A percentile compares a stretch with the other conserved stretches of the same genome.
Evolutionary conservation across 2,888 invertebrate genomes (phyloP).

Genomic region (Mythimna ferrago): DNA sequence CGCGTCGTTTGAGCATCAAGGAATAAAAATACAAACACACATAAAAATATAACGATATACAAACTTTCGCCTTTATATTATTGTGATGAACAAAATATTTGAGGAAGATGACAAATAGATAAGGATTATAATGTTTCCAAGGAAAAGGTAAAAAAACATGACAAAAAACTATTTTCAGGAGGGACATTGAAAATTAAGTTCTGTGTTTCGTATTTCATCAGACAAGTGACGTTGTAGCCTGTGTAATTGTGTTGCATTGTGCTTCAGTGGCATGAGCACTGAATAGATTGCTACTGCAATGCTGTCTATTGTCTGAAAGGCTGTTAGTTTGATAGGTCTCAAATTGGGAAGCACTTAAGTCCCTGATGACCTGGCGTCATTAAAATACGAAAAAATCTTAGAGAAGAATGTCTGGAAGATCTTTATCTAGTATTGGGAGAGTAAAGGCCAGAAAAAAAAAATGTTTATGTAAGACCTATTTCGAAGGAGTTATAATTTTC

Average conservation of each 20-base stretch:
- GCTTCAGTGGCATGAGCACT: background rate
- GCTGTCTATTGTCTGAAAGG: conserved; percentile 4
- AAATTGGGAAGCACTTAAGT: background rate
- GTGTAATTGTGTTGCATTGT: conserved; percentile 20
- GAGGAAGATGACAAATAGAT: too few species aligned
- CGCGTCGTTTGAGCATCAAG: too few species aligned
- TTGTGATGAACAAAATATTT: too few species aligned
- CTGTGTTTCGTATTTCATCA: conserved; percentile 2
- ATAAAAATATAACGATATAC: too few species aligned
- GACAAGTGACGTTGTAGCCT: conserved; percentile 1
- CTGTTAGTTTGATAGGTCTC: background rate
- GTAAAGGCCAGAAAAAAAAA: too few species aligned
- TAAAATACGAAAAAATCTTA: too few species aligned
- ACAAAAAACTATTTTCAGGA: background rate
- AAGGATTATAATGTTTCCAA: too few species aligned
- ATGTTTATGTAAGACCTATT: too few species aligned
- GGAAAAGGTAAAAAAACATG: background rate
- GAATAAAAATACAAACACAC: too few species aligned
- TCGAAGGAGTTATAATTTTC: background rate
- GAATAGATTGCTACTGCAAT: conserved; percentile 8
- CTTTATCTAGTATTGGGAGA: too few species aligned
- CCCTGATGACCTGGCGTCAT: background rate
- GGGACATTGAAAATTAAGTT: background rate
- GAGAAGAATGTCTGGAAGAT: too few species aligned
- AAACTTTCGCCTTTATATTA: too few species aligned